phyloP scores from a whole-genome alignment of 2,888 invertebrate genomes.

The Eristalis pertinax region DNA sequence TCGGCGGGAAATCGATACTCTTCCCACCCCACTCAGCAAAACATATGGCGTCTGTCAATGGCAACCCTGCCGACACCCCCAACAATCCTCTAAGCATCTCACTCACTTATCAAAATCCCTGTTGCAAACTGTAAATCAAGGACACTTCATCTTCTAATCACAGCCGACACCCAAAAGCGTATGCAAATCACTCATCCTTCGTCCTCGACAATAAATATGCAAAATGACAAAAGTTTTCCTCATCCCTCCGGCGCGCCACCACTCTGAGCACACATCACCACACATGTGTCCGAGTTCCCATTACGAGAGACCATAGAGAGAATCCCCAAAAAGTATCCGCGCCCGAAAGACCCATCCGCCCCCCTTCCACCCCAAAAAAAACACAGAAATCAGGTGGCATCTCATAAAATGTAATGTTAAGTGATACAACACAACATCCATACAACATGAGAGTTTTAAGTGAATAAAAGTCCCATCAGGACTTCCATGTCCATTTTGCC shows the following conservation, averaged over 20 bases:
- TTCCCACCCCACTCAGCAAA: not conserved
- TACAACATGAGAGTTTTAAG: constrained; percentile 69
- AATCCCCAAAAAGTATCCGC: constrained; percentile 9
- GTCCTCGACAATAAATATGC: constrained; percentile 15
- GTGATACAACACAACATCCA: constrained; percentile 67
- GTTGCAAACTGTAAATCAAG: not conserved
- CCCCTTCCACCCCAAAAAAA: constrained; percentile 21
- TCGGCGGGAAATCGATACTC: not conserved
- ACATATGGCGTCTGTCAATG: not conserved
- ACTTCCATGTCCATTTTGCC: constrained; percentile 49
- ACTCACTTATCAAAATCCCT: not conserved
- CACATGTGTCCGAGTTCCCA: constrained; percentile 61
- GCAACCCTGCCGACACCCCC: not conserved
- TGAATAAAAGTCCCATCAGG: constrained; percentile 68
- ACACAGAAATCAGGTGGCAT: constrained; percentile 66
- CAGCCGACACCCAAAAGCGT: not conserved
- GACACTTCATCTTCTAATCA: not conserved
- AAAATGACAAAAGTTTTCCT: constrained; percentile 32
- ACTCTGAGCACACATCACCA: not conserved
- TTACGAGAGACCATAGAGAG: constrained; percentile 8
- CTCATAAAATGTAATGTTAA: constrained; percentile 70
- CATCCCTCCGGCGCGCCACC: not conserved
- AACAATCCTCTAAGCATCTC: not conserved
- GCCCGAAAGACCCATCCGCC: not conserved
- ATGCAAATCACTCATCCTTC: not conserved